Percentiles rank a stretch among this genome's conserved stretches.
These are phyloP conservation scores for Zaprionus davidi DNA, from an alignment of 1,140 invertebrate genomes.

Conservation along the genomic window DNA sequence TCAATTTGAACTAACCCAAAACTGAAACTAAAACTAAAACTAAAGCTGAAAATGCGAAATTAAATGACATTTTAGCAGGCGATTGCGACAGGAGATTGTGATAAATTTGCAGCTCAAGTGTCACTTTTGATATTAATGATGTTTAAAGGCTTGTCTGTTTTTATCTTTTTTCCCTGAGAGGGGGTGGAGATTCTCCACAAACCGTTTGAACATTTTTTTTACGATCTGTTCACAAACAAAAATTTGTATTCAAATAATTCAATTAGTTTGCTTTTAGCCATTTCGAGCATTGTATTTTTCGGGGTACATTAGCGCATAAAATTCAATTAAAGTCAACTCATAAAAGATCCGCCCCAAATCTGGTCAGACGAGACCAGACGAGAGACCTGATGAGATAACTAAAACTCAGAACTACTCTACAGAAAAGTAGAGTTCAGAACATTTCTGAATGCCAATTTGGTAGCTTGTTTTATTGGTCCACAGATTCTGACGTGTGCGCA, in stretches of 20 bases:
- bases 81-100: slow-evolving; percentile 47
- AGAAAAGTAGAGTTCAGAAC: slow-evolving; percentile 34
- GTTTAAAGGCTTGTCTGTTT: slow-evolving; percentile 23
- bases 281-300: slow-evolving; percentile 32
- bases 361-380: slow-evolving; percentile 36
- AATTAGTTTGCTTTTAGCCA: slow-evolving; percentile 70
- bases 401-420: neutral
- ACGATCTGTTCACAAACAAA: slow-evolving; percentile 53
- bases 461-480: slow-evolving; percentile 66
- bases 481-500: slow-evolving; percentile 44
- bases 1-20: slow-evolving; percentile 58
- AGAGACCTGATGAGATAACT: neutral
- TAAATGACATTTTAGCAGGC: slow-evolving; percentile 51
- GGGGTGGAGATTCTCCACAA: slow-evolving; percentile 4
- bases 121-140: slow-evolving; percentile 64
- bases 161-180: neutral
- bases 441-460: slow-evolving; percentile 50
- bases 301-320: slow-evolving; percentile 49
- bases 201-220: slow-evolving; percentile 13
- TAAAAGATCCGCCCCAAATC: slow-evolving; percentile 42
- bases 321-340: slow-evolving; percentile 52
- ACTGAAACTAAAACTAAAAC: slow-evolving; percentile 34
- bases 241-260: slow-evolving; percentile 79
- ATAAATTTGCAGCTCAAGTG: slow-evolving; percentile 54
- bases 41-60: slow-evolving; percentile 33